These are phyloP conservation scores for Arnoldichthys spilopterus DNA, from an alignment of 2,797 vertebrate genomes.

Conservation along the genomic window DNA sequence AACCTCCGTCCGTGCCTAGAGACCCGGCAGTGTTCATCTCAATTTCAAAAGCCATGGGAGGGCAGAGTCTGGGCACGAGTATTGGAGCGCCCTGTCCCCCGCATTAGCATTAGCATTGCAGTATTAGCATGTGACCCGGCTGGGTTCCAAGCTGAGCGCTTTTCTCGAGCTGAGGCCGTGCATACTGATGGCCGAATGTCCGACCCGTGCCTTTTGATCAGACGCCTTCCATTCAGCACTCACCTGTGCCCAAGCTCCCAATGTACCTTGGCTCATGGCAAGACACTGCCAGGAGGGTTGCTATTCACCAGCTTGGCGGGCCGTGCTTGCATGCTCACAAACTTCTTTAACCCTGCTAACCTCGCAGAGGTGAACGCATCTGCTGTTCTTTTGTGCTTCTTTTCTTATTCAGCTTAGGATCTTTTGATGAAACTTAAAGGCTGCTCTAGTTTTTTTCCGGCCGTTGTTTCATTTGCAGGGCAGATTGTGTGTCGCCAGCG, in stretches of 20 bases:
- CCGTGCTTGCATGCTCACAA: conserved; percentile 9
- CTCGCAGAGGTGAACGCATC: conserved; percentile 7
- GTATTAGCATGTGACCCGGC: conserved; percentile 83
- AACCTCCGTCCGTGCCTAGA: conserved; percentile 50
- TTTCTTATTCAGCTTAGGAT: not conserved
- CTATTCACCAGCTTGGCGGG: conserved; percentile 3
- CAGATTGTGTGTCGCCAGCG: conserved; percentile 14
- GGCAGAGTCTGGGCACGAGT: conserved; percentile 78
- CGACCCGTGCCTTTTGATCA: conserved; percentile 71
- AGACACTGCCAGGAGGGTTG: not conserved
- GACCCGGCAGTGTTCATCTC: conserved; percentile 72
- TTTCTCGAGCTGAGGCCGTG: conserved; percentile 65
- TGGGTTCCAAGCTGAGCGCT: conserved; percentile 73
- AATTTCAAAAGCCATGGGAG: conserved; percentile 77
- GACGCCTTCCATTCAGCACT: conserved; percentile 69
- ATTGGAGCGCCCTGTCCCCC: conserved; percentile 46
- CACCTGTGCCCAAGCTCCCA: conserved; percentile 43
- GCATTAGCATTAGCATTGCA: conserved; percentile 24
- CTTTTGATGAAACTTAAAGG: conserved; percentile 5
- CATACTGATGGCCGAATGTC: conserved; percentile 85
- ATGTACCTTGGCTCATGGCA: not conserved
- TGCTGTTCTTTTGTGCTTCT: conserved; percentile 6
- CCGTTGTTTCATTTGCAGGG: conserved; percentile 23
- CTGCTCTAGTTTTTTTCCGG: conserved; percentile 11
- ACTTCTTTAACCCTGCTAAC: conserved; percentile 48